A percentile compares a stretch with the other conserved stretches of the same genome.
phyloP scores from a whole-genome alignment of 2,888 invertebrate species.

The Apantesis nais region DNA sequence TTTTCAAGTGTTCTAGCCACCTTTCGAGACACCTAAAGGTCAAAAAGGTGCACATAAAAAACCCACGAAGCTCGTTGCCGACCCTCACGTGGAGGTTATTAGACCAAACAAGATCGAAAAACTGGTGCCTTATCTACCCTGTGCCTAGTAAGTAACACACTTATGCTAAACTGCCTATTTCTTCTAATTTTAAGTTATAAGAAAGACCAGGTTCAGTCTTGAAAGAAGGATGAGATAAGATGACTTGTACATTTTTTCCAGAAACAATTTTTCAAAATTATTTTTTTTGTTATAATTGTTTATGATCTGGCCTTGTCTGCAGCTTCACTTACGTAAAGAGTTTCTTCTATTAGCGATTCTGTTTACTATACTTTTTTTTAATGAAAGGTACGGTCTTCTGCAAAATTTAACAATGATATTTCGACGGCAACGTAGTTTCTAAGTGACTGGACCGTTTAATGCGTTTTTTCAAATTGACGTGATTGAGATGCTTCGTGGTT shows the following conservation, averaged over 20 bases:
- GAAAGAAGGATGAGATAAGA: not conserved
- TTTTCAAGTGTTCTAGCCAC: conserved; percentile 58
- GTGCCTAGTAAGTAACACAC: conserved; percentile 82
- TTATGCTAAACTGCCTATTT: no score
- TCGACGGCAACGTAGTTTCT: no score
- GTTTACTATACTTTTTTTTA: no score
- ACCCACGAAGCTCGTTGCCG: conserved; percentile 77
- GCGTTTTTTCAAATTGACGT: no score
- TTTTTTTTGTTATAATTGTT: not conserved
- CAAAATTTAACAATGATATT: no score
- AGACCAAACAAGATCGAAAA: conserved; percentile 74
- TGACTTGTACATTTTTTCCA: not conserved
- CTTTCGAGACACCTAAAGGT: conserved; percentile 61
- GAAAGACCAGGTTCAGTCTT: no score
- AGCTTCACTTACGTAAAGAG: no score
- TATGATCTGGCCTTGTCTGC: not conserved
- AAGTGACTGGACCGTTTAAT: no score
- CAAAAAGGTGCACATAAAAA: conserved; percentile 55
- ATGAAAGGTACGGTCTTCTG: no score
- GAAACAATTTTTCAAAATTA: not conserved
- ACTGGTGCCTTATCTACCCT: conserved; percentile 77
- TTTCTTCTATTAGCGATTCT: no score
- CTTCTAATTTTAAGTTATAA: not conserved
- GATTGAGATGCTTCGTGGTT: no score
- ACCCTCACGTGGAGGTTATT: conserved; percentile 69